A percentile compares a stretch with the other conserved stretches of the same genome.
Conservation (phyloP, 53 echinoderm and acorn worm genomes). For the Echinometra lucunter region DNA sequence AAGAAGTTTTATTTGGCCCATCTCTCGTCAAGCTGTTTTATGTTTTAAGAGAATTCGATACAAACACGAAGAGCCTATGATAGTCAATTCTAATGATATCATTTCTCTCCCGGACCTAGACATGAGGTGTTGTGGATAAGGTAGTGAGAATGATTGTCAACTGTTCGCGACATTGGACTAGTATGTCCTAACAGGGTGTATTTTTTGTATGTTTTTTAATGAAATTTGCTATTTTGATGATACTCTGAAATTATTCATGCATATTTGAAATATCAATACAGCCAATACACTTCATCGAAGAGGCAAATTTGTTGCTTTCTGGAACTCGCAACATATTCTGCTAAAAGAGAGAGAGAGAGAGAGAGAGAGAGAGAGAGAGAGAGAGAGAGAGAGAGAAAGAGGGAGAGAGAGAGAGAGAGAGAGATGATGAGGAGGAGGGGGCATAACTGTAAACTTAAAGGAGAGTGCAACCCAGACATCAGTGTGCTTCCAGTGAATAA, state of each 20-base stretch:
- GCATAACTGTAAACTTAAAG: not conserved
- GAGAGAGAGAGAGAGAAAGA: not conserved
- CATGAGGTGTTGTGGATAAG: not conserved
- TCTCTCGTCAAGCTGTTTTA: too few relatives aligned
- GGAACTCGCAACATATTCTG: not conserved
- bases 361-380: not conserved
- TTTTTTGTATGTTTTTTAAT: not conserved
- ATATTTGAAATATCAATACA: not conserved
- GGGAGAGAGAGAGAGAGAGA: not conserved
- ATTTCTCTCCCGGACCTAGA: not conserved
- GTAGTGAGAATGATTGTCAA: not conserved
- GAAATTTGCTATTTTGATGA: too few relatives aligned
- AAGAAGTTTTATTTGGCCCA: not conserved
- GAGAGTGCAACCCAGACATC: too few relatives aligned
- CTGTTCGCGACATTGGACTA: not conserved
- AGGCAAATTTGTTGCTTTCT: not conserved
- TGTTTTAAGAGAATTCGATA: not conserved
- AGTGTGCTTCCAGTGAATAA: too few relatives aligned
- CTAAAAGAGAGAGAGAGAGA: conserved; percentile 11
- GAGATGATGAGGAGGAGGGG: not conserved
- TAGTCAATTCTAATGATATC: not conserved
- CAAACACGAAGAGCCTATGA: not conserved
- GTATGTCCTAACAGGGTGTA: not conserved
- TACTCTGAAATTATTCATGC: not conserved
- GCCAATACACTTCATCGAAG: not conserved